Percentiles rank a stretch among this genome's conserved stretches.
These are phyloP conservation scores for Xyrauchen texanus DNA, from an alignment of 2,113 vertebrate species.

Conservation along the genomic window DNA sequence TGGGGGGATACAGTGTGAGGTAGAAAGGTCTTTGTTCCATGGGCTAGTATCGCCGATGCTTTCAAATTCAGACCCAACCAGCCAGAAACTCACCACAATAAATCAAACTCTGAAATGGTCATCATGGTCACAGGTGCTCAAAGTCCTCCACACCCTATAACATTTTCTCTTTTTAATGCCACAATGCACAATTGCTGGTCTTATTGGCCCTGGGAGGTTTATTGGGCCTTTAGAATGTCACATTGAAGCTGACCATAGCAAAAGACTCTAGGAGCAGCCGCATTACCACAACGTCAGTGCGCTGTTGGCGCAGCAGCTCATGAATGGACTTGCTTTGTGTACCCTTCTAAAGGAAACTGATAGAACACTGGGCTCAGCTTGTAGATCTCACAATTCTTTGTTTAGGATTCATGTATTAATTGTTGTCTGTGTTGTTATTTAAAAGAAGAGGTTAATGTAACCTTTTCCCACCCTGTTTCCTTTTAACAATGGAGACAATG, in stretches of 20 bases:
- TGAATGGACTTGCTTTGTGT: conserved; percentile 69
- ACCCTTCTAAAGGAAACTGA: conserved; percentile 55
- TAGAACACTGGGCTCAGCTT: conserved; percentile 56
- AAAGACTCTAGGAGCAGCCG: conserved; percentile 52
- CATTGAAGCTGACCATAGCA: conserved; percentile 33
- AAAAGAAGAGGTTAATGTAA: conserved; percentile 62
- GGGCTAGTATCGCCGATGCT: not conserved
- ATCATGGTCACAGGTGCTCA: conserved; percentile 45
- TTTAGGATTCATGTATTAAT: conserved; percentile 64
- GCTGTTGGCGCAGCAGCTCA: too few species aligned
- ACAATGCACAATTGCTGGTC: too few species aligned
- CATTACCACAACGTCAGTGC: conserved; percentile 23
- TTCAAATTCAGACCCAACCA: not conserved
- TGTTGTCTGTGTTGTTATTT: conserved; percentile 64
- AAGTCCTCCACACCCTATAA: conserved; percentile 23
- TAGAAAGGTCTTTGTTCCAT: not conserved
- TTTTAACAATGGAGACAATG: conserved; percentile 57
- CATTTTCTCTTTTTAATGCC: not conserved
- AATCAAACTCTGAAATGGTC: conserved; percentile 19
- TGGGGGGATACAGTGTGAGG: too few species aligned
- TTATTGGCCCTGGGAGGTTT: conserved; percentile 28
- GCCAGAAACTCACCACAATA: too few species aligned
- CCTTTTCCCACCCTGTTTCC: conserved; percentile 47
- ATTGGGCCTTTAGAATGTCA: conserved; percentile 24
- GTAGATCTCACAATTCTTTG: conserved; percentile 63